Evolutionary conservation across 2,888 invertebrate genomes (phyloP).

Genomic region (Elysia crispata): DNA sequence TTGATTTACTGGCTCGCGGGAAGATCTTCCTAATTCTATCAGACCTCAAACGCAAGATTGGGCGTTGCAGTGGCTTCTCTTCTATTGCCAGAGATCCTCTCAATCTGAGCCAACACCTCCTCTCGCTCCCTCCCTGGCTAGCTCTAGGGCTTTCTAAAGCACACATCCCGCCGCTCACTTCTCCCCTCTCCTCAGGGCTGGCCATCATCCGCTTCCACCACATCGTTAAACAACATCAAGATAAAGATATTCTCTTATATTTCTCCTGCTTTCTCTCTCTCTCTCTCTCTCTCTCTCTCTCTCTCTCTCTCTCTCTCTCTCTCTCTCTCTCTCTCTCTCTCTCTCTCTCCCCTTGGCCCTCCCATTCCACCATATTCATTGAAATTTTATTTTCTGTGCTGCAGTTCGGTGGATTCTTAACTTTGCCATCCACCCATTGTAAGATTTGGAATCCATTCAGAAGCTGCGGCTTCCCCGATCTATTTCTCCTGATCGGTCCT

Average conservation of each 20-base stretch:
- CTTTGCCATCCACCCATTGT: no score
- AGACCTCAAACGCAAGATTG: constrained; percentile 49
- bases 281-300: neutral
- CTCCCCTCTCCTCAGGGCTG: neutral
- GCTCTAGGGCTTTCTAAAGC: no score
- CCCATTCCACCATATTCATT: no score
- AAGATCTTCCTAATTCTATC: constrained; percentile 47
- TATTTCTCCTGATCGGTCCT: no score
- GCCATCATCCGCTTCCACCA: neutral
- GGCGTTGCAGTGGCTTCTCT: constrained; percentile 17
- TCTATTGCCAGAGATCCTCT: no score
- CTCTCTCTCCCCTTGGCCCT: neutral
- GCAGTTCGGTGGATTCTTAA: no score
- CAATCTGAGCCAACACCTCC: neutral
- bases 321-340: neutral
- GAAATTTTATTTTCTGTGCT: no score
- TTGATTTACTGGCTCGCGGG: constrained; percentile 48
- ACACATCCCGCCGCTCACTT: no score
- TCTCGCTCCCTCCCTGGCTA: neutral
- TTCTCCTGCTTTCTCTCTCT: neutral
- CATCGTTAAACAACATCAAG: constrained; percentile 17
- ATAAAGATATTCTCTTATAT: neutral
- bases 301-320: constrained; percentile 19
- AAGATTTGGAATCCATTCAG: no score
- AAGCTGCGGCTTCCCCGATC: no score